A percentile compares a stretch with the other conserved stretches of the same genome.
Evolutionary conservation across 2,113 vertebrate species (phyloP).

Genomic region (Lynx canadensis): DNA sequence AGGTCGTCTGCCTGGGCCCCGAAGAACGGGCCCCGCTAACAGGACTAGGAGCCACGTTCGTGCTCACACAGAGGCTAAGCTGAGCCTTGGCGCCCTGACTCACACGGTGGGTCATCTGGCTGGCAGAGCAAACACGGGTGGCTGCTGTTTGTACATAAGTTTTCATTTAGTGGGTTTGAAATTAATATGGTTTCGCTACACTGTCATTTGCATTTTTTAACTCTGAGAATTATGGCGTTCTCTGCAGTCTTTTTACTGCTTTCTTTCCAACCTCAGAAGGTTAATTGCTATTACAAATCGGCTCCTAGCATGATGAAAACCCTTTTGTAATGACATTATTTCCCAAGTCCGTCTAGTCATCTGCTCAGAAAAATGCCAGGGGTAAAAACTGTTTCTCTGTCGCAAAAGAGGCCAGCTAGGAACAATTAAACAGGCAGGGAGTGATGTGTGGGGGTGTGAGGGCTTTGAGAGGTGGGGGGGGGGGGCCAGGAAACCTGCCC

Average conservation of each 20-base stretch:
- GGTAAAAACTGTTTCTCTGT: neutral
- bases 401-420: neutral
- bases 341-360: neutral
- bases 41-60: neutral
- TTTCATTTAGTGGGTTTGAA: neutral
- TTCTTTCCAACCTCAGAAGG: constrained; percentile 30
- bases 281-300: neutral
- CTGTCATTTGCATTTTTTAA: neutral
- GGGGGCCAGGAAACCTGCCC: neutral
- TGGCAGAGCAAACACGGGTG: neutral
- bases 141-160: neutral
- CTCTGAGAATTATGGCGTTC: neutral
- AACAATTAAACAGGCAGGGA: neutral
- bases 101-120: neutral
- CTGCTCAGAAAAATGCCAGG: neutral
- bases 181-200: neutral
- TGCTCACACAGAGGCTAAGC: neutral
- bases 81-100: no score
- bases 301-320: neutral
- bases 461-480: neutral
- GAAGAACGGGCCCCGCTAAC: neutral
- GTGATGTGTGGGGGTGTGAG: neutral
- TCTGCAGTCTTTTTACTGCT: neutral
- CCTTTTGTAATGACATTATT: neutral
- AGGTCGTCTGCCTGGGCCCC: neutral